Conservation (phyloP, 1,140 invertebrate genomes). For the honey bee (Apis mellifera) region DNA sequence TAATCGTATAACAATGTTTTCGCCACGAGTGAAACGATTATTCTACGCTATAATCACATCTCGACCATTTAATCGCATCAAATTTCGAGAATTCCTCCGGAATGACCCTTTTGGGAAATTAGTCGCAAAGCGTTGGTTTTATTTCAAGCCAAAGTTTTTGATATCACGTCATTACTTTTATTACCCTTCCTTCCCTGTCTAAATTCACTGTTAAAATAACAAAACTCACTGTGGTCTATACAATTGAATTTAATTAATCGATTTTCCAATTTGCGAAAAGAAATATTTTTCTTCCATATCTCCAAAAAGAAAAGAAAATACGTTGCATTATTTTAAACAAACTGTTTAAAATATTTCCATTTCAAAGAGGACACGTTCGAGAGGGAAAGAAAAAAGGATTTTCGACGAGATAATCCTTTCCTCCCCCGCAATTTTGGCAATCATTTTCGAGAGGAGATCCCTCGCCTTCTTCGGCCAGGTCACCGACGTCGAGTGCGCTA, state of each 20-base stretch:
- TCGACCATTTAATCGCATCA: background rate
- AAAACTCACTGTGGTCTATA: background rate
- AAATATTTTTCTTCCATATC: too few species aligned
- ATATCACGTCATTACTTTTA: background rate
- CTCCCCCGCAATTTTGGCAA: slow-evolving; percentile 33
- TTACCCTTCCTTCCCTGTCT: background rate
- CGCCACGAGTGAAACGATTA: background rate
- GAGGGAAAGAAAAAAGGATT: too few species aligned
- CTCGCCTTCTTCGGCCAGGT: slow-evolving; percentile 71
- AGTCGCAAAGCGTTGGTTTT: background rate
- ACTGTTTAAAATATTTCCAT: background rate
- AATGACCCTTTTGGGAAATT: slow-evolving; percentile 37
- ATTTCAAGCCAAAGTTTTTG: background rate
- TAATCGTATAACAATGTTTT: too few species aligned
- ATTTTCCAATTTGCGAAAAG: too few species aligned
- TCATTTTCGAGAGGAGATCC: slow-evolving; percentile 62
- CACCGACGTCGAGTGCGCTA: slow-evolving; percentile 70
- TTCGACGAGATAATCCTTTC: background rate
- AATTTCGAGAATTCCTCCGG: background rate
- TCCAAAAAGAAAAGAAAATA: background rate
- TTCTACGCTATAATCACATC: background rate
- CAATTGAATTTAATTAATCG: too few species aligned
- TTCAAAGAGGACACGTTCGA: too few species aligned
- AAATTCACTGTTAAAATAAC: background rate
- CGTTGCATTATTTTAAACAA: background rate